Conservation (phyloP, 2,113 vertebrate species). For the Emydura subglobosa region DNA sequence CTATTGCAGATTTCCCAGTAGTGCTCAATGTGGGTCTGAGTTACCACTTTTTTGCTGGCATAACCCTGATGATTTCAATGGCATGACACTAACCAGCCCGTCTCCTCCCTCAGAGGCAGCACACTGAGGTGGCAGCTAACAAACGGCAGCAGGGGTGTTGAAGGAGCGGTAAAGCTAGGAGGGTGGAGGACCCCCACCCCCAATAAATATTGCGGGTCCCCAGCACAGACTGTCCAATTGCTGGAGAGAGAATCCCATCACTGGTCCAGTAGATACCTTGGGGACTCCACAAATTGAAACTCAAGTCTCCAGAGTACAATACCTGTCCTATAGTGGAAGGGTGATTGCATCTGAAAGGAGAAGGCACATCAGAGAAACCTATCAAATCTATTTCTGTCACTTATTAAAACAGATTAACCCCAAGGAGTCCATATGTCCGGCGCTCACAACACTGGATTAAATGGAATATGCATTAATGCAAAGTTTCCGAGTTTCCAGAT, state of each 20-base stretch:
- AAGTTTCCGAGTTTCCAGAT: constrained; percentile 50
- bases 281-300: background rate
- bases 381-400: background rate
- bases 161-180: background rate
- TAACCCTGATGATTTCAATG: background rate
- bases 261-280: background rate
- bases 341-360: background rate
- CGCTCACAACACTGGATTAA: background rate
- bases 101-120: background rate
- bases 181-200: background rate
- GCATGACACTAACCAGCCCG: background rate
- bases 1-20: background rate
- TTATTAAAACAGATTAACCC: background rate
- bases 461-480: background rate
- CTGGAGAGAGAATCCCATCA: background rate
- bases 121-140: background rate
- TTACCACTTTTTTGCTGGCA: background rate
- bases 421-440: background rate
- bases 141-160: background rate
- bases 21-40: background rate
- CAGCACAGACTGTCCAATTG: background rate
- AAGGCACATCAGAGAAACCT: background rate
- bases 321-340: background rate
- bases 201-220: background rate
- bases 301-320: background rate